Percentiles rank a stretch among this genome's conserved stretches.
Evolutionary conservation across 2,113 vertebrate genomes (phyloP).

Genomic region (Leuciscus idus): DNA sequence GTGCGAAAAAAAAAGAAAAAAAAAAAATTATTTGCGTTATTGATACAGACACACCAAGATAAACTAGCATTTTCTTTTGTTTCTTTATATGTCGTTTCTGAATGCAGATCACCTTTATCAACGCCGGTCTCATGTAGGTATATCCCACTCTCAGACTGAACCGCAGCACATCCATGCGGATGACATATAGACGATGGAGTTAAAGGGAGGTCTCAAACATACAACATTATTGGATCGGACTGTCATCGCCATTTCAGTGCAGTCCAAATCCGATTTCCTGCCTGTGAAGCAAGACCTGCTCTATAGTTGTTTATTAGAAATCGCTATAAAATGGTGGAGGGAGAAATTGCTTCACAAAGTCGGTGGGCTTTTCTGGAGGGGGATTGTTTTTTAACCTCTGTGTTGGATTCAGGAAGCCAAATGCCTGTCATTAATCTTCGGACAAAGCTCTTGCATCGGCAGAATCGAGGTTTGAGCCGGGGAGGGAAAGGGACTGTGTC

Average conservation of each 20-base stretch:
- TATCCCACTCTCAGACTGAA: background rate
- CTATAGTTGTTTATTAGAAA: conserved; percentile 60
- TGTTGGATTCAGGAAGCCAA: conserved; percentile 65
- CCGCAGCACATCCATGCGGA: background rate
- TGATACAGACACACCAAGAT: background rate
- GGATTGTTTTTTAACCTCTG: conserved; percentile 69
- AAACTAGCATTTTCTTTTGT: background rate
- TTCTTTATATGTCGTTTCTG: background rate
- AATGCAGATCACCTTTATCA: background rate
- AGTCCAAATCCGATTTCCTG: conserved; percentile 51
- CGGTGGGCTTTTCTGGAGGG: conserved; percentile 63
- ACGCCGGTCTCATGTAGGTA: background rate
- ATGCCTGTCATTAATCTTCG: conserved; percentile 74
- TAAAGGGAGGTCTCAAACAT: conserved; percentile 41
- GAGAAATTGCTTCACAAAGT: conserved; percentile 59
- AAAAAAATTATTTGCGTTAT: background rate
- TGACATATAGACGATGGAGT: conserved; percentile 18
- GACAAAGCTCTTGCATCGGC: conserved; percentile 72
- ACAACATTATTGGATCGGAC: conserved; percentile 45
- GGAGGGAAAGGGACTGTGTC: conserved; percentile 59
- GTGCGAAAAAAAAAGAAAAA: background rate
- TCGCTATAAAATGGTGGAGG: conserved; percentile 56
- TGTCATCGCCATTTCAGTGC: conserved; percentile 48
- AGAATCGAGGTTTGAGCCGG: conserved; percentile 59
- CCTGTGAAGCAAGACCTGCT: conserved; percentile 41